A percentile compares a stretch with the other conserved stretches of the same genome.
Conservation (phyloP, 2,888 invertebrate species). For the Megaustenia siamemsis region DNA sequence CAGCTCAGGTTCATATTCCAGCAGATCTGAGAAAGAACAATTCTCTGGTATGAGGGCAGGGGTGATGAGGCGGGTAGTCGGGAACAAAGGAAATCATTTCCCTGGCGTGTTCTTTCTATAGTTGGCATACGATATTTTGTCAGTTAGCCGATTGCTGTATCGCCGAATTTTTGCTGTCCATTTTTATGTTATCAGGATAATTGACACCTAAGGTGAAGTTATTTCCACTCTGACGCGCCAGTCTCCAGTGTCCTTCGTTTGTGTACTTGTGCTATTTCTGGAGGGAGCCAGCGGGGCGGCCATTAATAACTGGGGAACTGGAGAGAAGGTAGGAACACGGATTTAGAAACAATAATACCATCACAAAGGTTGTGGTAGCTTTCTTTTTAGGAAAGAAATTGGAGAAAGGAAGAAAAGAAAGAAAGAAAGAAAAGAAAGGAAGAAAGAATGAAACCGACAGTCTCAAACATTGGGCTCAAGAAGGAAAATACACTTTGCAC, state of each 20-base stretch:
- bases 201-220: neutral
- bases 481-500: too few species aligned
- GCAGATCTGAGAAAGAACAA: neutral
- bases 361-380: too few species aligned
- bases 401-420: too few species aligned
- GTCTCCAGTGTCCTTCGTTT: neutral
- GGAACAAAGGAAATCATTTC: neutral
- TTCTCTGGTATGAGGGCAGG: neutral
- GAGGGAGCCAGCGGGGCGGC: too few species aligned
- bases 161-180: neutral
- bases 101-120: neutral
- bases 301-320: too few species aligned
- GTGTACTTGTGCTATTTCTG: neutral
- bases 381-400: too few species aligned
- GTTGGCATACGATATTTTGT: constrained; percentile 1
- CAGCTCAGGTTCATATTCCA: neutral
- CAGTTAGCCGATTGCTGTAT: neutral
- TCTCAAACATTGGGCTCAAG: too few species aligned
- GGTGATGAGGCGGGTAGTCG: neutral
- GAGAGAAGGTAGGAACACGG: too few species aligned
- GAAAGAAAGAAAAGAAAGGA: too few species aligned
- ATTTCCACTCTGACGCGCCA: neutral
- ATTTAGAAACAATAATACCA: too few species aligned
- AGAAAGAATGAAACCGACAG: too few species aligned
- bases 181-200: neutral